Evolutionary conservation across 2,797 vertebrate genomes (phyloP), one percentile per base, ranked within the genome.

Genomic region (Falco berigora): DNA sequence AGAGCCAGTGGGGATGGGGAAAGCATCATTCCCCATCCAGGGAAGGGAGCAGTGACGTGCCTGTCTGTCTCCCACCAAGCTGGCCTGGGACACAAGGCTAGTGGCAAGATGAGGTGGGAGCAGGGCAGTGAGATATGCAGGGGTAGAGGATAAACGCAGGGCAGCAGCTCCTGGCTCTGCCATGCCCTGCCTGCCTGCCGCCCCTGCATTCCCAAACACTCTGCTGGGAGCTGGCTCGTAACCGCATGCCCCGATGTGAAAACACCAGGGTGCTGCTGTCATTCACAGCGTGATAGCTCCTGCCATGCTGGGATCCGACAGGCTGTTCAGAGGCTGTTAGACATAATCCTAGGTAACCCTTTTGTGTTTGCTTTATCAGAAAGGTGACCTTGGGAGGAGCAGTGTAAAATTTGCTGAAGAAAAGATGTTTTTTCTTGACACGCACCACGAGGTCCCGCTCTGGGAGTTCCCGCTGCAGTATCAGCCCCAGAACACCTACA

Each of bases 281-380:
- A 36, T 56, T 96, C 86, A 67, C 55, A 77, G 67, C 1, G 1
- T 68, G 78, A 67, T 66, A 62, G 14, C 44, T 88, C 53, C 16
- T 86, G 56, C 46, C 68, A 20, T 22, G 12, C 64, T 67, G 72
- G 38, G 25, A 62, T 1, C 9, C 1, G 3, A 85, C n/a, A 84
- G 62, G 28, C 62, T 78, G 40, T 63, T 91, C 84, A 55, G 71
- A 21, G 9, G 20, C 46, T 68, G 56, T 47, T 63, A 87, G 87
- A 61, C 61, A 74, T 42, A 63, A 78, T 75, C 87, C 92, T 85
- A 81, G 47, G 47, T 84, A 92, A 85, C 6, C 8, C 28, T 76
- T 85, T n/a, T 83, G 61, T 53, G 34, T 78, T 78, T 74, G 55
- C 76, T 94, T 96, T 93, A 77, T 94, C 79, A 91, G 80, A 91